Percentiles rank a stretch among this genome's conserved stretches.
Conservation (phyloP, 2,888 invertebrate genomes). For the Ichneumoninae sp. region DNA sequence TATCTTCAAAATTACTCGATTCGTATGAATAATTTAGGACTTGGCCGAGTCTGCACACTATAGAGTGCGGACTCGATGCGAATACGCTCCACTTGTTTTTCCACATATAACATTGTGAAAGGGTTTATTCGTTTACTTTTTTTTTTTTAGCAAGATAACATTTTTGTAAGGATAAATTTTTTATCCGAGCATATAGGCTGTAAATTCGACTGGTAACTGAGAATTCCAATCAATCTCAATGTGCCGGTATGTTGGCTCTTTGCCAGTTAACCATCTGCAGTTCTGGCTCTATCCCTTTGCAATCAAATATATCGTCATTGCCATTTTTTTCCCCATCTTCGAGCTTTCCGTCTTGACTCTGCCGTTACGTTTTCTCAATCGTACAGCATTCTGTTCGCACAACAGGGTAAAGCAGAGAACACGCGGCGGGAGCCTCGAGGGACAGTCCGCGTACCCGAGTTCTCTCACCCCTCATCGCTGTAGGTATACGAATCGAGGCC, state of each 20-base stretch:
- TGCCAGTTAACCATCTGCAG: no score
- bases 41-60: no score
- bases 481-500: conserved; percentile 34
- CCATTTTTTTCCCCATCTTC: background rate
- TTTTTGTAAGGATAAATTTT: no score
- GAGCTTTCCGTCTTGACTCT: conserved; percentile 5
- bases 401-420: background rate
- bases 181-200: no score
- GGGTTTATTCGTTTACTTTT: background rate
- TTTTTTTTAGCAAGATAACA: no score
- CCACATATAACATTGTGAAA: background rate
- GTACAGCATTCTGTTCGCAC: conserved; percentile 2
- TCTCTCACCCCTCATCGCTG: conserved; percentile 48
- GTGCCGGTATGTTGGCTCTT: no score
- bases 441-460: conserved; percentile 21
- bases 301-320: conserved; percentile 1
- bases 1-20: no score
- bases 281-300: no score
- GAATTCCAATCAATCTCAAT: no score
- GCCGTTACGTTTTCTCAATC: background rate
- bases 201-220: no score
- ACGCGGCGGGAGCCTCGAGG: conserved; percentile 6
- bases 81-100: background rate
- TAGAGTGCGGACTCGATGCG: background rate
- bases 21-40: no score